Evolutionary conservation across 2,888 invertebrate genomes (phyloP), one percentile per base, ranked within the genome.

Genomic region (Acleris emargana): DNA sequence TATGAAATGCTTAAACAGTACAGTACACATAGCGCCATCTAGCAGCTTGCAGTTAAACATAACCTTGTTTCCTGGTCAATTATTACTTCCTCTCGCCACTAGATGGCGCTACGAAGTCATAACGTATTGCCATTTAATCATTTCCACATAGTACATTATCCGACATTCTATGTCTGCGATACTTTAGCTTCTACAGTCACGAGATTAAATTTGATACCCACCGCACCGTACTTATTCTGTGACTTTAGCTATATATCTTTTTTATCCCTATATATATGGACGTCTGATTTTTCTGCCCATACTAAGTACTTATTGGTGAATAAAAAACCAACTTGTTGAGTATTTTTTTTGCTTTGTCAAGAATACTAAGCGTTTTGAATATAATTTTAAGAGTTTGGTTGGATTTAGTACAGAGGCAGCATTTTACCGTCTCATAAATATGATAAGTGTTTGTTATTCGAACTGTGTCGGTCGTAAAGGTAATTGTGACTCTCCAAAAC

Each of bases 371-470:
- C 16, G 45, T 45, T 45, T 45, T 17, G 17, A 16, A 45, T 17
- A 45, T 17, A 17, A n/a, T 45, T 45, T 45, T 45, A 45, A 2
- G 42, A 22, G 16, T 5, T 42, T 42, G 42, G 42, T n/a, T 54
- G 22, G 54, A 43, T 54, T 20, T 42, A 42, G 18, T 43, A 20
- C 16, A 20, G 9, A 42, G 16, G 22, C 22, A 22, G 20, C 42
- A 4, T 54, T 20, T 54, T 22, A 54, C 3, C n/a, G 22, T 42
- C 16, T 7, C 42, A n/a, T 22, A 54, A 54, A 42, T 20, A 54
- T 18, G 18, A 11, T 7, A 32, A 52, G 32, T 52, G 53, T 32
- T 53, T 53, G 18, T 38, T 53, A 17, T 32, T 38, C 13, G 53
- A 32, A 18, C 20, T 18, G 6, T 45, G 45, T 2, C 6, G n/a